Base-by-base conservation (phyloP, 2,888 invertebrate species). In the Temnothorax ravouxi region DNA sequence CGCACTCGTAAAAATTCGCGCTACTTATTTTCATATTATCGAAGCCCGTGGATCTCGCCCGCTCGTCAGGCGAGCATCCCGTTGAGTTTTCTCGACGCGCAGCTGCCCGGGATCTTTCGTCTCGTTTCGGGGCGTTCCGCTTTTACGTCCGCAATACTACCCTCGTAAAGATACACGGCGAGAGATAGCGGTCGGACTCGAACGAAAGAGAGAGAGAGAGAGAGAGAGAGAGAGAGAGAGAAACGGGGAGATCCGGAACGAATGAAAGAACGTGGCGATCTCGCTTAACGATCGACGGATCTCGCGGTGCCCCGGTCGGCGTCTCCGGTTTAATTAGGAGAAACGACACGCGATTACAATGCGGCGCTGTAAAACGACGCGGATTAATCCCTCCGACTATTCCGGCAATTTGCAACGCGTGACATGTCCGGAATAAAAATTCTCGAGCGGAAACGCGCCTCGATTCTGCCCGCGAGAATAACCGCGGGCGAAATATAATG, bases 1-100 rank as follows among this genome's bases (percentile, higher is more conserved):
- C 50, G 41, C 50, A 41, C 61, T 66, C 56, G 83, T 83, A 77
- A 77, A 83, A 83, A 83, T 79, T 79, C 34, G 41, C 47, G 67
- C 54, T 72, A n/a, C n/a, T n/a, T n/a, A 59, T 80, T 74, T 71
- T 54, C 50, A 79, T 67, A 79, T 67, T 61, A 79, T 67, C 67
- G 56, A 5, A 44, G 61, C 34, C 11, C n/a, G 52, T 62, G 56
- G 13, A 47, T 56, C 59, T 44, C 56, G 18, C 18, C 38, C 72
- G 29, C 21, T 15, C 69, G 21, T 5, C 38, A 56, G 59, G 3
- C 54, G 21, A 2, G 38, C 25, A 41, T 59, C 41, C 56, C 29
- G 52, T 13, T 29, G 29, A 50, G 34, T 41, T 76, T 59, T 21
- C 54, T 13, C 54, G n/a, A n/a, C 41, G 54, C 50, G 21, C 64